Evolutionary conservation across 2,797 vertebrate species (phyloP).

Genomic region (Coreius guichenoti): DNA sequence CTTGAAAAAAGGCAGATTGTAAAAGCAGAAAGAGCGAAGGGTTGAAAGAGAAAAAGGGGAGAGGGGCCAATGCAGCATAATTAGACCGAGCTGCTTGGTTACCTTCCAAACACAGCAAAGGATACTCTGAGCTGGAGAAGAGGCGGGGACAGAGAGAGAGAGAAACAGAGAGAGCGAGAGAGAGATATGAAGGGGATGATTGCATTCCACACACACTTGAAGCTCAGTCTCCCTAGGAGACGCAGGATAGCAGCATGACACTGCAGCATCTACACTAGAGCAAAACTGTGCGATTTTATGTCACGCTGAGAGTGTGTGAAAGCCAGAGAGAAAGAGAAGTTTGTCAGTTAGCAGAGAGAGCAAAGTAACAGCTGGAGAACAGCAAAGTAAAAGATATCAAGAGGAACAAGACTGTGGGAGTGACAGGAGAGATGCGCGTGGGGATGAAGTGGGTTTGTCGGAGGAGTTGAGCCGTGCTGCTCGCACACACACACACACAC

Average conservation of each 20-base stretch:
- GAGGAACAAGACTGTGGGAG: constrained; percentile 49
- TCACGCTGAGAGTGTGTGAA: constrained; percentile 58
- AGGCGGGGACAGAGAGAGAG: constrained; percentile 68
- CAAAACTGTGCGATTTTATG: constrained; percentile 65
- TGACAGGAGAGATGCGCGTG: constrained; percentile 67
- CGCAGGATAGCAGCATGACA: constrained; percentile 74
- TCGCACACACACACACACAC: constrained; percentile 49
- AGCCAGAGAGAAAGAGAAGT: constrained; percentile 51
- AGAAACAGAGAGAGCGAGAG: constrained; percentile 55
- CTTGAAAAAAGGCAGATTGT: constrained; percentile 17
- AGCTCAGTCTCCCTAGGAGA: constrained; percentile 84
- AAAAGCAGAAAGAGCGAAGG: constrained; percentile 7
- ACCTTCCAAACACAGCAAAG: constrained; percentile 85
- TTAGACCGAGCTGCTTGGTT: constrained; percentile 81
- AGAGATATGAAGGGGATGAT: constrained; percentile 77
- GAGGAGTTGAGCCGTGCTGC: constrained; percentile 73
- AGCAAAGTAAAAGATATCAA: constrained; percentile 49
- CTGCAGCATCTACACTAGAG: constrained; percentile 69
- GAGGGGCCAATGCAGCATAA: constrained; percentile 76
- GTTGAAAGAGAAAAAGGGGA: constrained; percentile 35
- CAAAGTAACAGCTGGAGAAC: constrained; percentile 49
- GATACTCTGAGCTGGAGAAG: constrained; percentile 77
- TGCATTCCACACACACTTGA: constrained; percentile 80
- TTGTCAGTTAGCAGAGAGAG: constrained; percentile 45
- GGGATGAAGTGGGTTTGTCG: constrained; percentile 71